A percentile compares a stretch with the other conserved stretches of the same genome.
phyloP scores from a whole-genome alignment of 1,140 invertebrate genomes.

The Caenorhabditis tropicalis region DNA sequence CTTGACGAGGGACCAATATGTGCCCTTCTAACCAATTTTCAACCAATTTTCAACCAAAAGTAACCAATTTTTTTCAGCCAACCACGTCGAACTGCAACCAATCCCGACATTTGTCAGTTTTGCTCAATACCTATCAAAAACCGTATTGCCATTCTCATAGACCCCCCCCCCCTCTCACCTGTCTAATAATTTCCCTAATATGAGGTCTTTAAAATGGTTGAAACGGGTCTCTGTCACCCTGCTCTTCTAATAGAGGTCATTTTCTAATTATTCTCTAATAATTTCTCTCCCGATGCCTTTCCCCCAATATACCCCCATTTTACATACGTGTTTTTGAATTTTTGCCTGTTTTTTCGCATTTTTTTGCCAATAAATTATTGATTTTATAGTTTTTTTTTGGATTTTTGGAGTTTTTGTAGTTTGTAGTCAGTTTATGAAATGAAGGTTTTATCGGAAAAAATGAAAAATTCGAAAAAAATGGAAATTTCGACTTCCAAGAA shows the following conservation, averaged over 20 bases:
- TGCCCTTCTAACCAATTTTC: no score
- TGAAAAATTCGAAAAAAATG: no score
- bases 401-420: no score
- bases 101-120: slow-evolving; percentile 64
- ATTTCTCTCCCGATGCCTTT: not conserved
- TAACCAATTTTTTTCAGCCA: slow-evolving; percentile 18
- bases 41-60: not conserved
- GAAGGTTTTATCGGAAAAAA: no score
- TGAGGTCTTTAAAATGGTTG: no score
- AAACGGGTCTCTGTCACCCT: no score
- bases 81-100: slow-evolving; percentile 72
- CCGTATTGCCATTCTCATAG: slow-evolving; percentile 32
- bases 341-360: slow-evolving; percentile 6
- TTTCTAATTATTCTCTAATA: not conserved
- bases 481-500: no score
- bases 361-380: not conserved
- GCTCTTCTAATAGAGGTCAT: not conserved
- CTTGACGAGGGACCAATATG: no score
- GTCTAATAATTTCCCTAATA: no score
- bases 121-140: slow-evolving; percentile 50
- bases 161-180: no score
- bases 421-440: no score
- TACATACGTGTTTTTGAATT: slow-evolving; percentile 16
- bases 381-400: not conserved
- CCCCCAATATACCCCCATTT: not conserved